These are phyloP conservation scores for Luehdorfia chinensis DNA, from an alignment of 1,140 invertebrate species.

Conservation along the genomic window DNA sequence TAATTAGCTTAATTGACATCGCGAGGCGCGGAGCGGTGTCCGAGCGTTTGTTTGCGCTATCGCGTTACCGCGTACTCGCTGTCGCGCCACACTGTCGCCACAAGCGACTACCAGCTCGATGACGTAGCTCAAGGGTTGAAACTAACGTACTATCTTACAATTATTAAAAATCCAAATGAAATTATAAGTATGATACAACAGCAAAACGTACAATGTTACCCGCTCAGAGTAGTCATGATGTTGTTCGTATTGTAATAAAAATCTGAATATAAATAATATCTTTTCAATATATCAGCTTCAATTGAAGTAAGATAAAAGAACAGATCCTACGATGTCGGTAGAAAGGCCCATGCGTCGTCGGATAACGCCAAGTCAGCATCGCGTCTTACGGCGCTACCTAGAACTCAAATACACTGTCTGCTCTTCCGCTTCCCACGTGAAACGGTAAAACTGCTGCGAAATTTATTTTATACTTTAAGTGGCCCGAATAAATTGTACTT, in stretches of 20 bases:
- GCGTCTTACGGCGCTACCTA: slow-evolving; percentile 38
- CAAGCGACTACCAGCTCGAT: not conserved
- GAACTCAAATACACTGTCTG: slow-evolving; percentile 40
- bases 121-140: not conserved
- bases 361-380: slow-evolving; percentile 41
- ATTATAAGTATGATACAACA: no score
- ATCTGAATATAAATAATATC: not conserved
- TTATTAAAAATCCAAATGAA: not conserved
- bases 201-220: no score
- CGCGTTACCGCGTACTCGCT: slow-evolving; percentile 53
- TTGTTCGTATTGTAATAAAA: no score
- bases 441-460: slow-evolving; percentile 48
- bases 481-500: slow-evolving; percentile 54
- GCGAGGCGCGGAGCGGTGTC: slow-evolving; percentile 70
- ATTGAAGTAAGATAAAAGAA: slow-evolving; percentile 19
- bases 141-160: not conserved
- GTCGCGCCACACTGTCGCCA: slow-evolving; percentile 23
- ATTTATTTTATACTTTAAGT: slow-evolving; percentile 57
- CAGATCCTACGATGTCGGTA: slow-evolving; percentile 18
- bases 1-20: slow-evolving; percentile 77
- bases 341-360: slow-evolving; percentile 27
- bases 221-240: no score
- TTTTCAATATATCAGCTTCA: slow-evolving; percentile 3
- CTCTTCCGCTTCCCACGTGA: slow-evolving; percentile 41
- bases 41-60: slow-evolving; percentile 73